Percentiles rank a stretch among this genome's conserved stretches.
Conservation (phyloP, 2,888 invertebrate species). For the Erynnis tages region DNA sequence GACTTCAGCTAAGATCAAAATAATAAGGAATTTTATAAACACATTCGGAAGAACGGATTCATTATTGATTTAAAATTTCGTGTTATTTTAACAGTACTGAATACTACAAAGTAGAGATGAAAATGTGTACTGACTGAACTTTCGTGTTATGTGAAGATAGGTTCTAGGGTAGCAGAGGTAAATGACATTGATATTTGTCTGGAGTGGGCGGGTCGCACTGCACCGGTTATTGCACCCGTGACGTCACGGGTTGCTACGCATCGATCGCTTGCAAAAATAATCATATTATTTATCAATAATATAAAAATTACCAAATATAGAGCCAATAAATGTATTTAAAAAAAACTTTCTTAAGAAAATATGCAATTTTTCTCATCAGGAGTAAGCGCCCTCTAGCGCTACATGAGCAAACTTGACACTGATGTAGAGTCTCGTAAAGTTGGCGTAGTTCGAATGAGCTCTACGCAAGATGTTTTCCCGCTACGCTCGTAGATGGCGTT, state of each 20-base stretch:
- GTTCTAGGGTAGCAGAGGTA: constrained; percentile 29
- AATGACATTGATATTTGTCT: constrained; percentile 12
- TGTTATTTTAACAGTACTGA: not conserved
- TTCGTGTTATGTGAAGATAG: not conserved
- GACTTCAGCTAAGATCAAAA: too few species aligned
- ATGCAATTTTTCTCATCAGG: constrained; percentile 15
- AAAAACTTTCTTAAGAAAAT: too few species aligned
- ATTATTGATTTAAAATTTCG: too few species aligned
- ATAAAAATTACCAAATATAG: too few species aligned
- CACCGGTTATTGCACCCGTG: constrained; percentile 63
- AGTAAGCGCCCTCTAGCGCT: constrained; percentile 30
- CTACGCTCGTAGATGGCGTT: constrained; percentile 33
- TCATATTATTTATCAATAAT: too few species aligned
- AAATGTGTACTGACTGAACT: not conserved
- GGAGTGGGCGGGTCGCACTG: constrained; percentile 38
- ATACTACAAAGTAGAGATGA: not conserved
- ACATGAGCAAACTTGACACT: constrained; percentile 4
- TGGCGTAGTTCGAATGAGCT: not conserved
- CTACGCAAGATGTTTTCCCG: not conserved
- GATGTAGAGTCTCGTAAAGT: not conserved
- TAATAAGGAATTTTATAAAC: too few species aligned
- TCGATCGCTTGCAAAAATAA: too few species aligned
- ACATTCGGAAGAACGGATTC: too few species aligned
- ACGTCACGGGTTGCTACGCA: constrained; percentile 46
- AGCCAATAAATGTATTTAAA: too few species aligned